A percentile compares a stretch with the other conserved stretches of the same genome.
Evolutionary conservation across 2,113 vertebrate genomes (phyloP).

Genomic region (Sylvicapra grimmia): DNA sequence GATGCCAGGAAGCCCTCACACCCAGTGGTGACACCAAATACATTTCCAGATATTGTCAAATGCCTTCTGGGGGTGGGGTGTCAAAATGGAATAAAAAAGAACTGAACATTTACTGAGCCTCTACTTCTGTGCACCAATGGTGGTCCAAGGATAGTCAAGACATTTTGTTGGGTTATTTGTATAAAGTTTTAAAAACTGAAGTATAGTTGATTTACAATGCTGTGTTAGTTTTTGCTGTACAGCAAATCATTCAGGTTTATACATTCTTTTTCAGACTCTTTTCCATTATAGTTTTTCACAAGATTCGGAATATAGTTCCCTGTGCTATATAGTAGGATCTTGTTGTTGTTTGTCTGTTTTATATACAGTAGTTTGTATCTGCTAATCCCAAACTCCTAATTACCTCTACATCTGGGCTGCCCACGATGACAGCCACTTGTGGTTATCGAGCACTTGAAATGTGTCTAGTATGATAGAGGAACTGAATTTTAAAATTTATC

Average conservation of each 20-base stretch:
- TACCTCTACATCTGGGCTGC: background rate
- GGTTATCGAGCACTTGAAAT: background rate
- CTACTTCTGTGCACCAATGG: background rate
- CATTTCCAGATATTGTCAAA: background rate
- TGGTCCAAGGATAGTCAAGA: background rate
- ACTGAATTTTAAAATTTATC: background rate
- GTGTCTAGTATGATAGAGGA: background rate
- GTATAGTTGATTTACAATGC: background rate
- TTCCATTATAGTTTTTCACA: background rate
- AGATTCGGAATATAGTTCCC: background rate
- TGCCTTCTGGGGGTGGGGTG: background rate
- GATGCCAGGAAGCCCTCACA: background rate
- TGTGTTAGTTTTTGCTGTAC: background rate
- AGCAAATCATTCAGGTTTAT: background rate
- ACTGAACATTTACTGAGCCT: background rate
- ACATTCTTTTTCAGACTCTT: background rate
- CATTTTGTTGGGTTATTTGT: background rate
- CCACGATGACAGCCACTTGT: accelerated
- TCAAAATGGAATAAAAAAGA: background rate
- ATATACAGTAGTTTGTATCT: background rate
- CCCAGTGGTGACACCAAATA: background rate
- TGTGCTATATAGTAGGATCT: background rate
- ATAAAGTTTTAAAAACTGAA: background rate
- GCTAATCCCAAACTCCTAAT: background rate
- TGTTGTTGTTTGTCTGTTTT: background rate